Percentiles rank a stretch among this genome's conserved stretches.
Conservation (phyloP, 2,113 vertebrate species). For the Heptranchias perlo region DNA sequence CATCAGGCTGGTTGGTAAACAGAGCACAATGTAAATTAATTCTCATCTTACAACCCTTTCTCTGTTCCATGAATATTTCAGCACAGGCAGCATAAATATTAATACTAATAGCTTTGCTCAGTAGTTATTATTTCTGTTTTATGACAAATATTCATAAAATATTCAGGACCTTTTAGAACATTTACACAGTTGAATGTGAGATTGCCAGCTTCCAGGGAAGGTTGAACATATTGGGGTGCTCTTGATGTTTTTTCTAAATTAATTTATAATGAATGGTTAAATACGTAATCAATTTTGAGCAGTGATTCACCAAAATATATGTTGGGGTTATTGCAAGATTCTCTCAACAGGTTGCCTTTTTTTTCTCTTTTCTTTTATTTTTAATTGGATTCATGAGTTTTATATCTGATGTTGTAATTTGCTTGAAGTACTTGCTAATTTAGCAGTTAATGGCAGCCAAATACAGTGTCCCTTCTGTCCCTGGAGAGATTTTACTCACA, state of each 20-base stretch:
- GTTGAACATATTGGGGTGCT: constrained; percentile 68
- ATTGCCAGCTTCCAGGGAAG: constrained; percentile 61
- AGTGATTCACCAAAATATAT: constrained; percentile 26
- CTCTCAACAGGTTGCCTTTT: constrained; percentile 22
- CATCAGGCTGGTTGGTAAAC: constrained; percentile 77
- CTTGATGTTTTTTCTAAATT: constrained; percentile 61
- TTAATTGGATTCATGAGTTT: constrained; percentile 43
- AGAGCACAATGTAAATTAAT: constrained; percentile 76
- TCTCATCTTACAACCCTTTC: constrained; percentile 68
- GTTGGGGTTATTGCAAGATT: constrained; percentile 24
- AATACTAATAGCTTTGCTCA: constrained; percentile 97
- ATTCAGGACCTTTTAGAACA: constrained; percentile 83
- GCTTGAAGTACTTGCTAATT: constrained; percentile 50
- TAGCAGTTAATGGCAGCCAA: constrained; percentile 53
- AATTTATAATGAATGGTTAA: constrained; percentile 59
- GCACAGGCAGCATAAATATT: constrained; percentile 95
- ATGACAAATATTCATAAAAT: constrained; percentile 95
- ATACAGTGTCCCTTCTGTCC: constrained; percentile 50
- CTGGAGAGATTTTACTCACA: constrained; percentile 52
- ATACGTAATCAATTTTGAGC: constrained; percentile 59
- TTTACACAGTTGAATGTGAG: constrained; percentile 75
- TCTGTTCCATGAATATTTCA: constrained; percentile 97
- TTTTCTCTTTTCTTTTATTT: not conserved
- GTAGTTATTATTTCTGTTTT: constrained; percentile 95
- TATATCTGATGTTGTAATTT: constrained; percentile 40